phyloP scores from a whole-genome alignment of 2,113 vertebrate genomes.

The Proteles cristata region DNA sequence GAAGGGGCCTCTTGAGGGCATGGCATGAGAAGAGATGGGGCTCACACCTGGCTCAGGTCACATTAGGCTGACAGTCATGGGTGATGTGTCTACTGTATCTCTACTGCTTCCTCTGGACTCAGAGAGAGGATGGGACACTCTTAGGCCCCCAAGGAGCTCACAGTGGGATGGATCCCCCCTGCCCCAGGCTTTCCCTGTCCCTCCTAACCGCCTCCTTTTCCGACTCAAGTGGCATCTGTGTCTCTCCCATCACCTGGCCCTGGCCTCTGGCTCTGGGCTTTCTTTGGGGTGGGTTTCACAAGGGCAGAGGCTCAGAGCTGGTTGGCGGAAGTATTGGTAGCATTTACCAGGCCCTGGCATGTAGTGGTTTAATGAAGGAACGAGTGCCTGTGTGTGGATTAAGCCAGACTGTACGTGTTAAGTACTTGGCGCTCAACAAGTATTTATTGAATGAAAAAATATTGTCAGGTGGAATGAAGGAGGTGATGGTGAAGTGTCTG shows the following conservation, averaged over 20 bases:
- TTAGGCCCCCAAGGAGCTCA: neutral
- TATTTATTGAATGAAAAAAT: slow-evolving; percentile 22
- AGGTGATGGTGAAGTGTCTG: neutral
- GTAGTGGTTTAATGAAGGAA: neutral
- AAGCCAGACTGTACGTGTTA: neutral
- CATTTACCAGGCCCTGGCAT: neutral
- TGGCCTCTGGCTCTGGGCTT: neutral
- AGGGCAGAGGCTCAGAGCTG: neutral
- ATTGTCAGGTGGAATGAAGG: slow-evolving; percentile 10
- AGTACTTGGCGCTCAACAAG: slow-evolving; percentile 25
- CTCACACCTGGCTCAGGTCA: neutral
- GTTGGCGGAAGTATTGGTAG: neutral
- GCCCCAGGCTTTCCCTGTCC: neutral
- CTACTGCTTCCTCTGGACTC: neutral
- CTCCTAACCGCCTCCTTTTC: neutral
- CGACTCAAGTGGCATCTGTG: neutral
- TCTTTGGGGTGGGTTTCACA: neutral
- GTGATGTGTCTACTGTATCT: accelerated
- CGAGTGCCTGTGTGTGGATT: neutral
- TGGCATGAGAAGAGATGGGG: neutral
- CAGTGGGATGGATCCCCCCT: no score
- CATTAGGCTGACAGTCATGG: neutral
- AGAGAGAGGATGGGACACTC: neutral
- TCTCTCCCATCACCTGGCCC: neutral
- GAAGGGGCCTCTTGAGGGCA: neutral